Evolutionary conservation across 1,140 invertebrate genomes (phyloP), one percentile per base, ranked within the genome.

Genomic region (Penaeus vannamei): DNA sequence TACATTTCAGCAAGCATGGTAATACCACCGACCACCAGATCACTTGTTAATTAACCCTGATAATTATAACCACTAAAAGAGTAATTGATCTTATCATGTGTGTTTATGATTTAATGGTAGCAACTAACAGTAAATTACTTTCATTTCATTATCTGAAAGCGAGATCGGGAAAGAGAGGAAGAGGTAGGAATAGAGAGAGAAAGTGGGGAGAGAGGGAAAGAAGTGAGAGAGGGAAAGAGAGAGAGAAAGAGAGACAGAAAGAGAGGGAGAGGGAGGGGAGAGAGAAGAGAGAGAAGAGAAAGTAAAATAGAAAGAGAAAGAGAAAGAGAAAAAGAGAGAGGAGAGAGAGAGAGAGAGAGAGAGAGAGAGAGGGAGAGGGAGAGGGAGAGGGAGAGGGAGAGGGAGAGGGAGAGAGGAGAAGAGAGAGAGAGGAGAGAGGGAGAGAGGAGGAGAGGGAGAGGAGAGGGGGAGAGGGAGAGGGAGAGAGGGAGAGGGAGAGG

Each of bases 41-140:
- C 53, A 53, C 53, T 53, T 53, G 53, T 53, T 53, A 53, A 53
- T 53, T 53, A 53, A 53, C 53, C 10, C 8, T 53, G 12, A 10
- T 17, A 12, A 53, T 10, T 53, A 10, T 53, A 53, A 53, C 53
- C 12, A 53, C 53, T 17, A 53, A 53, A 53, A 53, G 53, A 12
- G 53, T 53, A 53, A 14, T 53, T 14, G 53, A 53, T 53, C 53
- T 53, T 64, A 23, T 84, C 22, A 46, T 22, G 82, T n/a, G 59
- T 32, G 46, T 64, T 79, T 23, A 46, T n/a, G 61, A 84, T 59
- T 83, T 53, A 53, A 84, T 42, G 36, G 22, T 61, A 59, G 32
- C 53, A 19, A 46, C 53, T 29, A 84, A 84, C 82, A 72, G 66
- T 84, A 46, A 53, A 84, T 17, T 84, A 14, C 32, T 59, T 84